A percentile compares a stretch with the other conserved stretches of the same genome.
Conservation (phyloP, 1,140 invertebrate species). For the Bombus huntii region DNA sequence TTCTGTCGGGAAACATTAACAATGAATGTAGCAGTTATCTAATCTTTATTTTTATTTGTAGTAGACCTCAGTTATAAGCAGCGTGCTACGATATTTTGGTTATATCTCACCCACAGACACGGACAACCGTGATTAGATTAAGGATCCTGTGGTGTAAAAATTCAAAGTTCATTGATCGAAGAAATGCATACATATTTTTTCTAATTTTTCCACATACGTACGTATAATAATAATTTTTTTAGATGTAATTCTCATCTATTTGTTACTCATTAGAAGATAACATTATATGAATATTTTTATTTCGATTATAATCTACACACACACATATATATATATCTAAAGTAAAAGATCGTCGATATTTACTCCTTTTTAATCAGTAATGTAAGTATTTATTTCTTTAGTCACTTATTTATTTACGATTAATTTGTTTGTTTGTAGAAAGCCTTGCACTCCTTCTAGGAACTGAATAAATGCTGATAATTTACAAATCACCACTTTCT, state of each 20-base stretch:
- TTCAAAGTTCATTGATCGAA: not conserved
- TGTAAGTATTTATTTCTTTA: not conserved
- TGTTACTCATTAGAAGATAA: not conserved
- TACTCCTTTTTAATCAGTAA: no score
- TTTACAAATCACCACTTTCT: constrained; percentile 4
- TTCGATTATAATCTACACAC: no score
- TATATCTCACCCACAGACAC: not conserved
- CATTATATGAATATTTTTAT: not conserved
- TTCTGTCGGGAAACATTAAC: not conserved
- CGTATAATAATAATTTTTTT: not conserved
- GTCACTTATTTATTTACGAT: not conserved
- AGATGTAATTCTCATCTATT: no score
- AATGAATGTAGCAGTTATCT: not conserved
- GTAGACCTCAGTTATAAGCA: not conserved
- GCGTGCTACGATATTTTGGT: not conserved
- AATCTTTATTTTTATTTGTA: not conserved
- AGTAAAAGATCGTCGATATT: not conserved
- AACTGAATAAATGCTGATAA: not conserved
- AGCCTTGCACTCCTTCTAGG: not conserved
- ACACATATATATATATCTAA: no score
- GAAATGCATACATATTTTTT: not conserved
- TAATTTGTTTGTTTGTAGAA: not conserved
- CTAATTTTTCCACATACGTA: not conserved
- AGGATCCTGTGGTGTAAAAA: not conserved
- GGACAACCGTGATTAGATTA: constrained; percentile 12